These are phyloP conservation scores for Mesoligia furuncula DNA, from an alignment of 2,888 invertebrate genomes.

Conservation along the genomic window DNA sequence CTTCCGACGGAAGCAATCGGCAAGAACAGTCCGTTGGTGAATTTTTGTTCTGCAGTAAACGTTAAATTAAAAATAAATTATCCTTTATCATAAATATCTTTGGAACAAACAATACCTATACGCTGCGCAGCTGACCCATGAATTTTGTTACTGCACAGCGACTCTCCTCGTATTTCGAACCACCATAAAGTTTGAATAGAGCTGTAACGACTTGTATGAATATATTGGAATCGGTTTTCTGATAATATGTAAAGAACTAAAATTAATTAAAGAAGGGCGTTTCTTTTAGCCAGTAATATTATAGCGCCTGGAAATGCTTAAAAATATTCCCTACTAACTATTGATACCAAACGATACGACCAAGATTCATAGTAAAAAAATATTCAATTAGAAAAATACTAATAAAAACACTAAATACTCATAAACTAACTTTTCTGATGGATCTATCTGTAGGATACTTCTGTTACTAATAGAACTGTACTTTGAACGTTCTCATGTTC, in stretches of 20 bases:
- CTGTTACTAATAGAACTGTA: constrained; percentile 7
- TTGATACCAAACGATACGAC: neutral
- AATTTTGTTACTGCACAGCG: neutral
- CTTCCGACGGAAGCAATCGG: constrained; percentile 85
- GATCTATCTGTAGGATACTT: neutral
- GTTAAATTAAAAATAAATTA: neutral
- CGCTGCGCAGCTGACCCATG: neutral
- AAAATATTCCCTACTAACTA: neutral
- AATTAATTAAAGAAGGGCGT: neutral
- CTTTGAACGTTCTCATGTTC: neutral
- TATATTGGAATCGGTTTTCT: neutral
- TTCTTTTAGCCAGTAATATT: neutral
- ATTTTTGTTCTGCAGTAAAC: constrained; percentile 38
- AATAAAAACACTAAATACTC: neutral
- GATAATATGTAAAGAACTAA: neutral
- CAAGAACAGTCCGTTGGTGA: constrained; percentile 76
- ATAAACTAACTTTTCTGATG: neutral
- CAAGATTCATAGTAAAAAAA: neutral
- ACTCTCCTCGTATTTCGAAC: neutral
- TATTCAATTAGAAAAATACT: neutral
- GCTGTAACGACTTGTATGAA: neutral
- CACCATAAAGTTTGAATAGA: neutral
- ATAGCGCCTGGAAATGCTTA: neutral
- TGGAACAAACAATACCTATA: neutral
- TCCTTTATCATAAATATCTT: neutral